Evolutionary conservation across 2,797 vertebrate genomes (phyloP), one percentile per base, ranked within the genome.

Genomic region (Myotis pilosus): DNA sequence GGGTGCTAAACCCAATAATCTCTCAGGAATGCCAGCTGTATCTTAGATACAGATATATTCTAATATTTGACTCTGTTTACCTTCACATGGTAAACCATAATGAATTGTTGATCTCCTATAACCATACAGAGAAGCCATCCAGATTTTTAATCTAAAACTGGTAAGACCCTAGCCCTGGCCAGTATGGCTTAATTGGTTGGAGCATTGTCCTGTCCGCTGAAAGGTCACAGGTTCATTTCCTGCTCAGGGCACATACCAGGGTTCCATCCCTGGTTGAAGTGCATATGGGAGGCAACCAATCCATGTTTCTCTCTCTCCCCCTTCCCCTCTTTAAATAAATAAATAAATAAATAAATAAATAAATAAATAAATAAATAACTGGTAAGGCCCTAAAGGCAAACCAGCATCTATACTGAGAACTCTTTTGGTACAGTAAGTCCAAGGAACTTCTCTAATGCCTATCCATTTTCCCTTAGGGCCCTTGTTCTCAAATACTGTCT

Each of bases 61-160:
- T 89, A 79, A 62, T 72, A 41, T 68, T 72, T 30, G 90, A n/a
- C 68, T 87, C 83, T 92, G 72, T 82, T 86, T 72, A 57, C 25
- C 17, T 55, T 76, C 51, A 60, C 64, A 33, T 44, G 57, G 30
- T 66, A 76, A 91, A 74, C 60, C 28, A 38, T 71, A 69, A 49
- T n/a, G 53, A 53, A 49, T 57, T 87, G n/a, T 57, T 94, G 38
- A 41, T 81, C 38, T 8, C 28, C 53, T 64, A 23, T 41, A 51
- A 90, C 49, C 36, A 33, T 57, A 62, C 62, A 78, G 66, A 87
- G 51, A 89, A 23, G n/a, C n/a, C 41, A 36, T 53, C 1, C 33
- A 81, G 25, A n/a, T 66, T 15, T 8, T 88, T 94, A 38, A 71
- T 49, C 75, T 89, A 83, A 94, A 91, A 33, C 62, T 41, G 23